Conservation (phyloP, 2,113 vertebrate genomes). For the Craseonycteris thonglongyai region DNA sequence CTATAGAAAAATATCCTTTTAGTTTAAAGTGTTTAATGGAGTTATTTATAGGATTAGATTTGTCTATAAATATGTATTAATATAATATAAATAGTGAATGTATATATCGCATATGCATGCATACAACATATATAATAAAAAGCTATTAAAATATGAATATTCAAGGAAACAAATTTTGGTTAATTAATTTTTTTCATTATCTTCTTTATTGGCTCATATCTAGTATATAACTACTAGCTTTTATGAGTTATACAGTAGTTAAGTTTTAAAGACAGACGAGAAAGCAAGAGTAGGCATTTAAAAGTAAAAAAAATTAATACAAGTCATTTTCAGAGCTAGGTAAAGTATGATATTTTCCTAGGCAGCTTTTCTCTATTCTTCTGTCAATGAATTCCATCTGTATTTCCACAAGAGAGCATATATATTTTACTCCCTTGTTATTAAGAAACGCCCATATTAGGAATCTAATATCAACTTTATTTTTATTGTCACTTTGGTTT, state of each 20-base stretch:
- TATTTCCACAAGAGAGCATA: neutral
- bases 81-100: neutral
- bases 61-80: neutral
- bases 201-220: neutral
- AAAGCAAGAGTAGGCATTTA: neutral
- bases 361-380: neutral
- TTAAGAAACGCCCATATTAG: neutral
- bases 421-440: neutral
- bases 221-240: neutral
- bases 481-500: neutral
- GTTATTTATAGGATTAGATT: slow-evolving; percentile 16
- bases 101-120: neutral
- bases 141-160: neutral
- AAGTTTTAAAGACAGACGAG: neutral
- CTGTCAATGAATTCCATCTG: neutral
- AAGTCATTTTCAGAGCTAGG: neutral
- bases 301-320: neutral
- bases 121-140: neutral
- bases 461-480: neutral
- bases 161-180: neutral
- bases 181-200: neutral
- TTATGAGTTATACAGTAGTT: neutral
- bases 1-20: slow-evolving; percentile 45
- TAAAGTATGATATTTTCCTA: neutral
- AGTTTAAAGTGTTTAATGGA: slow-evolving; percentile 33